Percentiles rank a stretch among this genome's conserved stretches.
These are phyloP conservation scores for Ctenopoma multispine DNA, from an alignment of 2,797 vertebrate species.

Conservation along the genomic window DNA sequence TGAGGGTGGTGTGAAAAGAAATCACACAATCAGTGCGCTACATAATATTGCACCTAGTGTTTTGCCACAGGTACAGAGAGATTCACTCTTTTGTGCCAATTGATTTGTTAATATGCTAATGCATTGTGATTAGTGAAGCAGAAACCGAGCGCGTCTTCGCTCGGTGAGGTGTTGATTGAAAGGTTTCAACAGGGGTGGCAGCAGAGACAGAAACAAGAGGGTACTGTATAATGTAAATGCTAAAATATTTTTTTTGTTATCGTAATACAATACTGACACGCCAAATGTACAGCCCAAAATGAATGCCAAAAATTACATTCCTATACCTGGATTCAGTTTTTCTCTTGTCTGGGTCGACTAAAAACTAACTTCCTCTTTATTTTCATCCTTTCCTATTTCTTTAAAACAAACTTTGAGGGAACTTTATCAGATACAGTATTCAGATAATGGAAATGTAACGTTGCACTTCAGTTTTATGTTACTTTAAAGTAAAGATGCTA, in stretches of 20 bases:
- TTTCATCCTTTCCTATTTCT: too few relatives aligned
- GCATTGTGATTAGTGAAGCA: conserved; percentile 50
- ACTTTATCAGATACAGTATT: too few relatives aligned
- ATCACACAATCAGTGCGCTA: conserved; percentile 58
- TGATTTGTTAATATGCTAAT: conserved; percentile 83
- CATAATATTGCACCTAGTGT: conserved; percentile 60
- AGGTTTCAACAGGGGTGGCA: conserved; percentile 36
- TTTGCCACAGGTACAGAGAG: conserved; percentile 75
- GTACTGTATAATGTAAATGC: conserved; percentile 15
- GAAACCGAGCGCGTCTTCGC: conserved; percentile 23
- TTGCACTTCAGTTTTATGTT: too few relatives aligned
- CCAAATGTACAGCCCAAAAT: background rate
- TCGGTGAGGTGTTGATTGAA: conserved; percentile 72
- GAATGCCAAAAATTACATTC: too few relatives aligned
- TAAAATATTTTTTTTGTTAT: conserved; percentile 10
- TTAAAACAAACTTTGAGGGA: too few relatives aligned
- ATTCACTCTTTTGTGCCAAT: conserved; percentile 58
- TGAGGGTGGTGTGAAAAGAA: conserved; percentile 52
- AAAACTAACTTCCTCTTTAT: too few relatives aligned
- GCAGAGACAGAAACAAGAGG: conserved; percentile 30
- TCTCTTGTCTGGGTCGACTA: too few relatives aligned
- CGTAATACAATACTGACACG: background rate
- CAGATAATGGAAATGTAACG: too few relatives aligned
- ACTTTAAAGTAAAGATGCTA: too few relatives aligned
- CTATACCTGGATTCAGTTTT: too few relatives aligned